A percentile compares a stretch with the other conserved stretches of the same genome.
Evolutionary conservation across 2,888 invertebrate genomes (phyloP).

Genomic region (Drosophila kokeensis): DNA sequence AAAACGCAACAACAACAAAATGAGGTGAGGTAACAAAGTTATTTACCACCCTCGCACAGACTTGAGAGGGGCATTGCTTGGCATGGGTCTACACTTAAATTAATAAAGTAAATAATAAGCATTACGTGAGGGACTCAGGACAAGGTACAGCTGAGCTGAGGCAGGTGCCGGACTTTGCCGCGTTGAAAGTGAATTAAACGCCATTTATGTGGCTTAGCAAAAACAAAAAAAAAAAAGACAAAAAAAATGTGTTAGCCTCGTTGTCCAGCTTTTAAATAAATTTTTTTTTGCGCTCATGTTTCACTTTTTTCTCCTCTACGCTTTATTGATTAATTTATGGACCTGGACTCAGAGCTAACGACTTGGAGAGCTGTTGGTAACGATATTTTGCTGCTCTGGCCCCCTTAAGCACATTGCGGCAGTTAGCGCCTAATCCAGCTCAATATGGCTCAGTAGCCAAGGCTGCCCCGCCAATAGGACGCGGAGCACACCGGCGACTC

Average conservation of each 20-base stretch:
- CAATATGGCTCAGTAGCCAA: conserved; percentile 66
- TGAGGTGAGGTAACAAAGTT: conserved; percentile 28
- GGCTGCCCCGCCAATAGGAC: conserved; percentile 14
- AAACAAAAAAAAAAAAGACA: conserved; percentile 19
- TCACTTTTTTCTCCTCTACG: conserved; percentile 12
- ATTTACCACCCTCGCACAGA: conserved; percentile 49
- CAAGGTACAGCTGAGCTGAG: background rate
- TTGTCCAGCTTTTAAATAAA: conserved; percentile 19
- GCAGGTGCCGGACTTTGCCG: conserved; percentile 31
- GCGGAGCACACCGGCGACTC: conserved; percentile 4
- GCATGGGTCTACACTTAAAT: conserved; percentile 73
- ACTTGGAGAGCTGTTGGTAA: conserved; percentile 10
- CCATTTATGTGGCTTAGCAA: conserved; percentile 68
- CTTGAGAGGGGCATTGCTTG: conserved; percentile 15
- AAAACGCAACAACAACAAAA: conserved; percentile 9
- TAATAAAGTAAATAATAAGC: conserved; percentile 82
- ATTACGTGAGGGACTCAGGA: conserved; percentile 47
- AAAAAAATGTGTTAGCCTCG: conserved; percentile 24
- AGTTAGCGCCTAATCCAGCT: conserved; percentile 78
- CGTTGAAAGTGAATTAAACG: conserved; percentile 78
- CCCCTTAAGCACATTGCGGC: conserved; percentile 66
- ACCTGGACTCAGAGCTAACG: conserved; percentile 3
- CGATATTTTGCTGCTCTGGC: conserved; percentile 50
- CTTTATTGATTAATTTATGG: conserved; percentile 75
- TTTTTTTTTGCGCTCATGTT: conserved; percentile 11